Percentiles rank a stretch among this genome's conserved stretches.
Conservation (phyloP, 2,113 vertebrate species). For the Perca fluviatilis region DNA sequence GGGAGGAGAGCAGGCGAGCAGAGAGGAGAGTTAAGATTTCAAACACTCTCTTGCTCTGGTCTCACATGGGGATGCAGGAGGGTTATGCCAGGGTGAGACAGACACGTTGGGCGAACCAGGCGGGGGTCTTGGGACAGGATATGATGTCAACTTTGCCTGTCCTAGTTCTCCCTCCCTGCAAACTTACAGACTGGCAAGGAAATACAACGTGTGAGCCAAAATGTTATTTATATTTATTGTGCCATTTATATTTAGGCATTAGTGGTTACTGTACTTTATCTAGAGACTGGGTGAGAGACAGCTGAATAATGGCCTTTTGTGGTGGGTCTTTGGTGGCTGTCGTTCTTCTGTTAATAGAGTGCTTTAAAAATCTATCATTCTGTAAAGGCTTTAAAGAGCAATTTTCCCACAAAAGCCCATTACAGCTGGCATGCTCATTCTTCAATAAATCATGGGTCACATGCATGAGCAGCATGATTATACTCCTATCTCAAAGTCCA, state of each 20-base stretch:
- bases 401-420: slow-evolving; percentile 47
- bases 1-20: slow-evolving; percentile 8
- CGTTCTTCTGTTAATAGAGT: slow-evolving; percentile 66
- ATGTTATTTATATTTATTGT: slow-evolving; percentile 68
- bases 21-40: slow-evolving; percentile 34
- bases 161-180: slow-evolving; percentile 57
- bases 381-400: slow-evolving; percentile 54
- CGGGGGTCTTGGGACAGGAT: slow-evolving; percentile 59
- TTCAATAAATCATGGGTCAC: slow-evolving; percentile 44
- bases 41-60: slow-evolving; percentile 12
- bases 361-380: slow-evolving; percentile 67
- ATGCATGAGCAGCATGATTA: slow-evolving; percentile 13
- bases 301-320: slow-evolving; percentile 56
- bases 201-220: slow-evolving; percentile 37
- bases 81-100: slow-evolving; percentile 62
- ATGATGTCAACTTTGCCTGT: slow-evolving; percentile 71
- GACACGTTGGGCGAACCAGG: slow-evolving; percentile 40
- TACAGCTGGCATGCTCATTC: slow-evolving; percentile 53
- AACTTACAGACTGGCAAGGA: slow-evolving; percentile 54
- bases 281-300: slow-evolving; percentile 32
- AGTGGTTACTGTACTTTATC: slow-evolving; percentile 44
- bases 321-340: slow-evolving; percentile 50
- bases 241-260: slow-evolving; percentile 57
- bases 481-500: slow-evolving; percentile 20
- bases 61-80: slow-evolving; percentile 24